Base-by-base conservation (phyloP, 1,140 invertebrate genomes). In the Pemphigus obesinymphae region DNA sequence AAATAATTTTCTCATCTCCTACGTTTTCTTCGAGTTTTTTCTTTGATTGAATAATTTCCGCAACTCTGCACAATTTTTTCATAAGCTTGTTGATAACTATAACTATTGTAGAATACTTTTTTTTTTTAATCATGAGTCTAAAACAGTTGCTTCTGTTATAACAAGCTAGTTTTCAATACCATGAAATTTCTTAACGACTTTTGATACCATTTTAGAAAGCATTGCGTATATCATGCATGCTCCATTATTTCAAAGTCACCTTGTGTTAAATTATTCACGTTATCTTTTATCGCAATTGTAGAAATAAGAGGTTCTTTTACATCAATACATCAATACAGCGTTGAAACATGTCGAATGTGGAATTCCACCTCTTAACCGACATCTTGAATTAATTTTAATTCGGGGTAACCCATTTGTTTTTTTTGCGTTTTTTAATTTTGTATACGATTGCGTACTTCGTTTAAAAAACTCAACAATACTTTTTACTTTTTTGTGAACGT, bases 291-390 rank as follows among this genome's bases (percentile, higher is more conserved):
- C 37, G 58, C 58, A 66, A 58, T n/a, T 63, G 82, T 70, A 10
- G 73, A 50, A 34, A 76, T 48, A 23, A 82, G 5, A n/a, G 81
- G 17, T 26, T 82, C 58, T 66, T 75, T 75, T 26, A 76, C 20
- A 61, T 82, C 40, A 20, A 82, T 23, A 61, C 58, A 43, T 26
- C 80, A 40, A n/a, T n/a, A n/a, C n/a, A n/a, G n/a, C n/a, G n/a
- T 15, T 76, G 10, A 40, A 83, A 75, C 82, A 83, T 84, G 26
- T 82, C 75, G 29, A 23, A 82, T 50, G 82, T 82, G 10, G 81
- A 84, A 61, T 84, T 83, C 82, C 83, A 84, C 11, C 82, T 3
- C 17, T 82, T 84, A 3, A 26, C n/a, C 29, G 17, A 83, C 78
- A 68, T 83, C 83, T 80, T 83, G 81, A 6, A 82, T 84, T 20